Evolutionary conservation across 1,140 invertebrate genomes (phyloP).

Genomic region (Pantala flavescens): DNA sequence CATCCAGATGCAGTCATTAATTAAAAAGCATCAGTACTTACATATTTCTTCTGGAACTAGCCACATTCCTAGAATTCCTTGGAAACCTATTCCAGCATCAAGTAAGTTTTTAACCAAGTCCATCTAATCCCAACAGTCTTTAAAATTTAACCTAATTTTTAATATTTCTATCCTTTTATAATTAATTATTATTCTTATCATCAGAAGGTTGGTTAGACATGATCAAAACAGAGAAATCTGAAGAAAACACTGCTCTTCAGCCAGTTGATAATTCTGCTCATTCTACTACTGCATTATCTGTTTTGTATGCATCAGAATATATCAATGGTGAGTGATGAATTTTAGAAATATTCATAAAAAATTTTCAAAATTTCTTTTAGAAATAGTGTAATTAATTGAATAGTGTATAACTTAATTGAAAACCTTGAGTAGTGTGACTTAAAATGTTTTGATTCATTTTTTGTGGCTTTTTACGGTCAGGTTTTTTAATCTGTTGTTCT

Average conservation of each 20-base stretch:
- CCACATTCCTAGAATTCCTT: constrained; percentile 47
- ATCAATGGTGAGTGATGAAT: too few species aligned
- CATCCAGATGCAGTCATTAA: constrained; percentile 31
- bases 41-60: constrained; percentile 11
- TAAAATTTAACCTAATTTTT: too few species aligned
- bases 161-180: too few species aligned
- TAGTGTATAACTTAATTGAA: too few species aligned
- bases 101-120: neutral
- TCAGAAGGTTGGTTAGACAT: neutral
- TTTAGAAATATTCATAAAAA: too few species aligned
- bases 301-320: constrained; percentile 57
- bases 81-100: constrained; percentile 51
- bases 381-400: too few species aligned
- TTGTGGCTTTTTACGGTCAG: too few species aligned
- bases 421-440: too few species aligned
- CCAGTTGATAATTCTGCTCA: constrained; percentile 8
- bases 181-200: neutral
- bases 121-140: neutral
- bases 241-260: constrained; percentile 22
- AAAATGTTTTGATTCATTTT: too few species aligned
- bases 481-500: too few species aligned
- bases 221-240: neutral
- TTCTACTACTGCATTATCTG: constrained; percentile 46
- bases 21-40: constrained; percentile 19
- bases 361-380: too few species aligned